Evolutionary conservation across 1,140 invertebrate species (phyloP).

Genomic region (Drosophila obscura): DNA sequence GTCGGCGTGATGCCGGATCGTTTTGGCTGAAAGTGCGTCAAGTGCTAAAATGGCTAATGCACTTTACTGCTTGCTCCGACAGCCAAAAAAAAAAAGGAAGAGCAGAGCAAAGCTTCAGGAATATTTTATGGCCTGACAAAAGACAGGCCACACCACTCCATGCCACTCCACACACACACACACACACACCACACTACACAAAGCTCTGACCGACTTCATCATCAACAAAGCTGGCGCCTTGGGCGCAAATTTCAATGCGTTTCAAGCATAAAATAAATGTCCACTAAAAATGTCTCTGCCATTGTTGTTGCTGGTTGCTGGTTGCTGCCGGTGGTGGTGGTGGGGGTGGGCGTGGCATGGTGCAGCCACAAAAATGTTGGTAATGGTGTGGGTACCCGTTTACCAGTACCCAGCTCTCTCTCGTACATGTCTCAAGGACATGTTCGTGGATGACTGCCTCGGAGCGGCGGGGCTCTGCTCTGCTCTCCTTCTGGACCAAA

Average conservation of each 20-base stretch:
- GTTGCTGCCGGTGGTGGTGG: slow-evolving; percentile 15
- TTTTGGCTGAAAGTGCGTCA: slow-evolving; percentile 34
- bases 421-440: slow-evolving; percentile 69
- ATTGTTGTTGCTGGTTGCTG: slow-evolving; percentile 27
- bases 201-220: slow-evolving; percentile 65
- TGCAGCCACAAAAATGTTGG: slow-evolving; percentile 49
- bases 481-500: neutral
- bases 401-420: slow-evolving; percentile 7
- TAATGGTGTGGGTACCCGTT: neutral
- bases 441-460: slow-evolving; percentile 64
- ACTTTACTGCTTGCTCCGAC: slow-evolving; percentile 30
- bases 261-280: slow-evolving; percentile 80
- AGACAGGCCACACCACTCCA: slow-evolving; percentile 30
- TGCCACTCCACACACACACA: neutral
- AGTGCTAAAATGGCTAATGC: slow-evolving; percentile 48
- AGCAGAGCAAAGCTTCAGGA: neutral
- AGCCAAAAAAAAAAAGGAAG: neutral
- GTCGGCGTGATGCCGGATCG: slow-evolving; percentile 4
- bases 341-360: slow-evolving; percentile 54
- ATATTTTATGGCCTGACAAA: slow-evolving; percentile 43
- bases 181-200: slow-evolving; percentile 8
- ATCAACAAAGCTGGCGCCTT: slow-evolving; percentile 67
- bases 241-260: slow-evolving; percentile 74
- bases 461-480: slow-evolving; percentile 15
- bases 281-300: slow-evolving; percentile 75